Conservation (phyloP, 1,140 invertebrate genomes). For the Pachypsylla venusta region DNA sequence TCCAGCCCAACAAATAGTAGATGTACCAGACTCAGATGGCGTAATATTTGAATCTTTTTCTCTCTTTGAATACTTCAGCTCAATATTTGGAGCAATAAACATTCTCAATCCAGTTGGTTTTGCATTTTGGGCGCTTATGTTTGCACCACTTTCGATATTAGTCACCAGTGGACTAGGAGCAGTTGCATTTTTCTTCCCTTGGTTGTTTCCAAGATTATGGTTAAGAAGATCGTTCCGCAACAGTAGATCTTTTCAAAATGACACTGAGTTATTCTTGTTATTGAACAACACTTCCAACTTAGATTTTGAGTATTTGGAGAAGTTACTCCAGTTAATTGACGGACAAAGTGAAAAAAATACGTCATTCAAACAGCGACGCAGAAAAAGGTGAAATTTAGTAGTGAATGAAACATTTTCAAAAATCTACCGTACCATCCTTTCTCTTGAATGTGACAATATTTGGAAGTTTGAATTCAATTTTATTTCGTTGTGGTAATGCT, state of each 20-base stretch:
- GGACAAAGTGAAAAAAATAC: background rate
- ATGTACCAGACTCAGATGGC: background rate
- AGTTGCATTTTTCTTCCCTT: constrained; percentile 25
- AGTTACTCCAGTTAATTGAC: background rate
- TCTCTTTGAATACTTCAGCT: constrained; percentile 19
- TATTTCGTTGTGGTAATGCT: too few species aligned
- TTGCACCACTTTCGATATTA: constrained; percentile 27
- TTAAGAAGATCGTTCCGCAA: constrained; percentile 18
- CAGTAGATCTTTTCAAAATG: constrained; percentile 7
- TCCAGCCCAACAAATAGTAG: background rate
- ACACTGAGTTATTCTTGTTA: background rate
- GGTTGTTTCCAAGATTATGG: constrained; percentile 22
- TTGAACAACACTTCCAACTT: background rate
- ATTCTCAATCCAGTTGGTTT: constrained; percentile 24
- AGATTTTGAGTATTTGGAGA: constrained; percentile 2
- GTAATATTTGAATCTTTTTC: background rate
- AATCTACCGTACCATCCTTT: too few species aligned
- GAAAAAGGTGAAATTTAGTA: background rate
- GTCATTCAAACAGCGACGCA: background rate
- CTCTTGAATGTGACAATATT: too few species aligned
- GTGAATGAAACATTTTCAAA: too few species aligned
- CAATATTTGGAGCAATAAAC: constrained; percentile 21
- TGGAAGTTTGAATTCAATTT: too few species aligned
- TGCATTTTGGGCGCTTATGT: constrained; percentile 26
- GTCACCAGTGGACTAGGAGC: constrained; percentile 25